phyloP scores from a whole-genome alignment of 2,888 invertebrate genomes.

The Synergus itoensis region DNA sequence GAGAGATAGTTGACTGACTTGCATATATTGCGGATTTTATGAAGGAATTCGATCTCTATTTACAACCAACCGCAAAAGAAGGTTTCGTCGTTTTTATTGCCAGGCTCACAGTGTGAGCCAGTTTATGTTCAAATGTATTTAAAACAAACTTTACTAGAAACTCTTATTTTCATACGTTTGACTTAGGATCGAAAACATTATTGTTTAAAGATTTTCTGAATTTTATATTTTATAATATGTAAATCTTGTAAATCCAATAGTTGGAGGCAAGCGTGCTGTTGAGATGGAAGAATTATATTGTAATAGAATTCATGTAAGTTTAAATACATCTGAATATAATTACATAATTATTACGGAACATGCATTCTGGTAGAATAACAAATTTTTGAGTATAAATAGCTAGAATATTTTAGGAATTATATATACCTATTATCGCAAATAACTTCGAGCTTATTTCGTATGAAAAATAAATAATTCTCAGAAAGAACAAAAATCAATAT shows the following conservation, averaged over 20 bases:
- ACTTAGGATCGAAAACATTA: not conserved
- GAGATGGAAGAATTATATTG: not conserved
- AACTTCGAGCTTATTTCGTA: too few relatives aligned
- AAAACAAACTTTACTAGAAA: not conserved
- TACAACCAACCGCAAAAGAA: constrained; percentile 5
- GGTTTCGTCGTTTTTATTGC: constrained; percentile 6
- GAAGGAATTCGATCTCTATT: constrained; percentile 25
- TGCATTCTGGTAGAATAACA: not conserved
- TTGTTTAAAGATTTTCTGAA: not conserved
- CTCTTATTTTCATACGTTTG: too few relatives aligned
- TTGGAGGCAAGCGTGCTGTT: not conserved
- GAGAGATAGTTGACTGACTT: constrained; percentile 24
- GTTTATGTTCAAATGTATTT: not conserved
- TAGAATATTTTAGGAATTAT: not conserved
- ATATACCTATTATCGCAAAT: not conserved
- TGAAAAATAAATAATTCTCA: too few relatives aligned
- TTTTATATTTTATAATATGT: not conserved
- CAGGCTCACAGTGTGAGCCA: not conserved
- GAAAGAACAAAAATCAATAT: too few relatives aligned
- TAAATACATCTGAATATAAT: not conserved
- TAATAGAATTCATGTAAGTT: not conserved
- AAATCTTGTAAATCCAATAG: not conserved
- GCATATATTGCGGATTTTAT: constrained; percentile 19
- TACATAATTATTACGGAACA: not conserved
- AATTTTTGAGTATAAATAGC: not conserved